Conservation (phyloP, 2,888 invertebrate genomes). For the Sinodicranocentrus sp. region DNA sequence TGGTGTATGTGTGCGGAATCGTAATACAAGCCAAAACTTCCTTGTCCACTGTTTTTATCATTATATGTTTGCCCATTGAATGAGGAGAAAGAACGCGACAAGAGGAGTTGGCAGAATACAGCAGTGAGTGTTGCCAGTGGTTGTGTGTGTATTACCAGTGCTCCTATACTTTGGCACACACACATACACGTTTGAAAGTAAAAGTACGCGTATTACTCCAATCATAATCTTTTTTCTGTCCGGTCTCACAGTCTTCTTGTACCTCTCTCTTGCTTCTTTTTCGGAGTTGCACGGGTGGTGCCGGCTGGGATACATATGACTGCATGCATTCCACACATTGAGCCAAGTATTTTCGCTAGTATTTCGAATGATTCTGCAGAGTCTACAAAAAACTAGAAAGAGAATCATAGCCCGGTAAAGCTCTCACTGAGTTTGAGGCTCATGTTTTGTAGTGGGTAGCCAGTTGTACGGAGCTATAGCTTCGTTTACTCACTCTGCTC, state of each 20-base stretch:
- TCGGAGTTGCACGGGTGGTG: slow-evolving; percentile 65
- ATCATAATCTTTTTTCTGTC: slow-evolving; percentile 46
- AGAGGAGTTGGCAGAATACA: not conserved
- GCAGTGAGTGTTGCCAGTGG: not conserved
- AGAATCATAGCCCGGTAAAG: not conserved
- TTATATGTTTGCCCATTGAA: slow-evolving; percentile 32
- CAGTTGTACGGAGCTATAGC: not conserved
- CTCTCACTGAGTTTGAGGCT: slow-evolving; percentile 1
- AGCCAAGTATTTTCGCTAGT: not conserved
- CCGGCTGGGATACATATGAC: slow-evolving; percentile 56
- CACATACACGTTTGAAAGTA: slow-evolving; percentile 57
- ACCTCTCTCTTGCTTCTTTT: slow-evolving; percentile 29
- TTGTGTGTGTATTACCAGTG: not conserved
- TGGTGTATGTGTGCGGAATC: slow-evolving; percentile 57
- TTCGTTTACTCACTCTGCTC: not conserved
- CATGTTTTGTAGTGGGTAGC: not conserved
- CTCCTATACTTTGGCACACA: slow-evolving; percentile 14
- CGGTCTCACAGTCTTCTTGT: slow-evolving; percentile 22
- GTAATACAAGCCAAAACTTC: slow-evolving; percentile 48
- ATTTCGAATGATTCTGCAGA: not conserved
- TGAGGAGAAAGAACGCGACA: slow-evolving; percentile 49
- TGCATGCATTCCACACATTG: slow-evolving; percentile 10
- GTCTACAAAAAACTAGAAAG: slow-evolving; percentile 5
- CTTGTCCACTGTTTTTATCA: slow-evolving; percentile 39
- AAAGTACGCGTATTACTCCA: slow-evolving; percentile 51